A percentile compares a stretch with the other conserved stretches of the same genome.
phyloP scores from a whole-genome alignment of 2,888 invertebrate species.

The Torymus aiolomorphi region DNA sequence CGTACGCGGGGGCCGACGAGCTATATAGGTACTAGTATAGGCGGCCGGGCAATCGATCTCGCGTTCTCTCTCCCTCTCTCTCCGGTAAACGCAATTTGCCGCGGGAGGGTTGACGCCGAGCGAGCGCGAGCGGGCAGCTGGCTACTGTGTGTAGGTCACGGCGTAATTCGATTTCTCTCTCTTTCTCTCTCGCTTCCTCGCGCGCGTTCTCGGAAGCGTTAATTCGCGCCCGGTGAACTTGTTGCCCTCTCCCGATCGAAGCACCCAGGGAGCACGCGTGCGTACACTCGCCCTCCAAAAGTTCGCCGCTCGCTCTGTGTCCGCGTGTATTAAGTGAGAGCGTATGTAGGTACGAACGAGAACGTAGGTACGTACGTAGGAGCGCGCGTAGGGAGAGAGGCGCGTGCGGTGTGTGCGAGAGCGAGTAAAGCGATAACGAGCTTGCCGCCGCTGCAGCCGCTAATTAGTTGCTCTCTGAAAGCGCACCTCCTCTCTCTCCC shows the following conservation, averaged over 20 bases:
- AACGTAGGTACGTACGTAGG: too few species aligned
- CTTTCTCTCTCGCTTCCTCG: constrained; percentile 16
- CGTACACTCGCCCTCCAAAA: not conserved
- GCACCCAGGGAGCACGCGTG: not conserved
- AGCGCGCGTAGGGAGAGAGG: constrained; percentile 40
- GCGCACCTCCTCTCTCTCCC: constrained; percentile 13
- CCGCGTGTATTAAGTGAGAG: too few species aligned
- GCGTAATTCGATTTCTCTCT: constrained; percentile 26
- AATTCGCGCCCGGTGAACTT: constrained; percentile 9
- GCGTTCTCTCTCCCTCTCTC: not conserved
- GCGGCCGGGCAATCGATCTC: not conserved
- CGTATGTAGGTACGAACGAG: too few species aligned
- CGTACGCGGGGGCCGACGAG: too few species aligned
- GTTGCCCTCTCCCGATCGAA: constrained; percentile 25
- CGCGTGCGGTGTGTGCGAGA: constrained; percentile 60
- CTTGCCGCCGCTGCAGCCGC: constrained; percentile 34
- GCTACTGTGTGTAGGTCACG: constrained; percentile 18
- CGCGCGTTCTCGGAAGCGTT: not conserved
- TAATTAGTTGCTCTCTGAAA: constrained; percentile 51
- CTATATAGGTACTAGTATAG: too few species aligned
- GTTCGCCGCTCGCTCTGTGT: not conserved
- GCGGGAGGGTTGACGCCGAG: not conserved
- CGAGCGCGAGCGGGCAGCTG: not conserved
- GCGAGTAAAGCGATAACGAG: constrained; percentile 58
- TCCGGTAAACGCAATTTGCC: constrained; percentile 28